Conservation (phyloP, 2,888 invertebrate species). For the Epinotia bilunana region DNA sequence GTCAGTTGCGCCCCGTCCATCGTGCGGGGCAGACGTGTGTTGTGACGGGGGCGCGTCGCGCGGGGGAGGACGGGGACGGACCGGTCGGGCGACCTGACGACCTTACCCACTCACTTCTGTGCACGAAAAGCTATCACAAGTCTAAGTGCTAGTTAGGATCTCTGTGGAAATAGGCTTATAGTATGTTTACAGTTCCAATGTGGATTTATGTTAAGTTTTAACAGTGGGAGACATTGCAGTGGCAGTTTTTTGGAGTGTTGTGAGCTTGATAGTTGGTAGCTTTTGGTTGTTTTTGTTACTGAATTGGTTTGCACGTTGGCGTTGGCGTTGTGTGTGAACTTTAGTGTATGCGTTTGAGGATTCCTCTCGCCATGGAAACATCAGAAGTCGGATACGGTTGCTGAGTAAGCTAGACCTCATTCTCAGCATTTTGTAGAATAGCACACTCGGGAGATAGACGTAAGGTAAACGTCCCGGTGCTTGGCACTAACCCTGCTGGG, state of each 20-base stretch:
- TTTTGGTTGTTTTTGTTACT: not conserved
- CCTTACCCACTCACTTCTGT: slow-evolving; percentile 26
- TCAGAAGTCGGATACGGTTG: not conserved
- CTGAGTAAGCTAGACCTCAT: no score
- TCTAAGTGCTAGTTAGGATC: not conserved
- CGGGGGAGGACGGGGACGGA: slow-evolving; percentile 39
- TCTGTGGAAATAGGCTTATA: not conserved
- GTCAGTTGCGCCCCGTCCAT: slow-evolving; percentile 24
- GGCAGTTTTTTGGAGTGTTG: slow-evolving; percentile 3
- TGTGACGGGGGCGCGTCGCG: not conserved
- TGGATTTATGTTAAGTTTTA: not conserved
- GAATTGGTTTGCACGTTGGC: not conserved
- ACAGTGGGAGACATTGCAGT: not conserved
- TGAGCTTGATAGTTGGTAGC: not conserved
- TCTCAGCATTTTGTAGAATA: no score
- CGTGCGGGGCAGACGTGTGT: slow-evolving; percentile 16
- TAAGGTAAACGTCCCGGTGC: not conserved
- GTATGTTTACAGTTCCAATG: slow-evolving; percentile 3
- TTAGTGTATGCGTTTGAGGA: not conserved
- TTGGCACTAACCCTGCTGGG: not conserved
- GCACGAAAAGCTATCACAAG: not conserved
- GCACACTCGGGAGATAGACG: no score
- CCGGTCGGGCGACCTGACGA: slow-evolving; percentile 41
- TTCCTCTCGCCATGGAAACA: slow-evolving; percentile 12
- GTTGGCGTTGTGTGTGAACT: not conserved